Conservation (phyloP, 64 coral and sea anemone genomes). For the Montipora capricornis region DNA sequence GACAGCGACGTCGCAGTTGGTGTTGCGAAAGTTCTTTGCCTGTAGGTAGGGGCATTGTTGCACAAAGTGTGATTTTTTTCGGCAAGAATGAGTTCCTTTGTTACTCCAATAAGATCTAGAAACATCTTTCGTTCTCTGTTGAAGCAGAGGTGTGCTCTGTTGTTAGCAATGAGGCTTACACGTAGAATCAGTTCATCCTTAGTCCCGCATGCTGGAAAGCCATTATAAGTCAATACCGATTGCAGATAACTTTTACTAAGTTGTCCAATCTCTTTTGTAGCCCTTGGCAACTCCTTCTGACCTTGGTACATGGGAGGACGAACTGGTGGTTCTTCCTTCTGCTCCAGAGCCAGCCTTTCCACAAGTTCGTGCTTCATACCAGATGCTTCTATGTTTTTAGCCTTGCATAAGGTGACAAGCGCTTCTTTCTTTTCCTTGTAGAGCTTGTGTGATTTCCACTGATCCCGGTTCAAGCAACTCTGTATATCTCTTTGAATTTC, state of each 20-base stretch:
- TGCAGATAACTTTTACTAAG: conserved; percentile 23
- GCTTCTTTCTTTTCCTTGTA: background rate
- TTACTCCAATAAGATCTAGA: conserved; percentile 16
- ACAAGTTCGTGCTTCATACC: background rate
- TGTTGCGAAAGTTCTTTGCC: conserved; percentile 38
- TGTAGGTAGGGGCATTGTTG: background rate
- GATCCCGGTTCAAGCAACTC: conserved; percentile 3
- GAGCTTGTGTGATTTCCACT: conserved; percentile 28
- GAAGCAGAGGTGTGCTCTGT: conserved; percentile 40
- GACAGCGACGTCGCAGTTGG: conserved; percentile 5
- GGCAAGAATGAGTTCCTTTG: conserved; percentile 1
- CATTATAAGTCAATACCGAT: conserved; percentile 39
- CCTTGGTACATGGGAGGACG: background rate
- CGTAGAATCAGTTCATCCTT: conserved; percentile 42
- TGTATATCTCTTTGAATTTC: conserved; percentile 9
- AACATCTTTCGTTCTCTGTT: conserved; percentile 45
- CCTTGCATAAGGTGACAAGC: background rate
- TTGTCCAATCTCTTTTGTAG: conserved; percentile 47
- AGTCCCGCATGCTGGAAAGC: conserved; percentile 10
- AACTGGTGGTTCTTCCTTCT: background rate
- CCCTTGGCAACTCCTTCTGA: conserved; percentile 25
- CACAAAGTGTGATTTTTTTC: conserved; percentile 11
- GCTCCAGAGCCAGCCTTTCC: background rate
- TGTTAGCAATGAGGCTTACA: conserved; percentile 42
- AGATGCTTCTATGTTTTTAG: background rate